Evolutionary conservation across 2,797 vertebrate genomes (phyloP), one percentile per base, ranked within the genome.

Genomic region (Pipistrellus kuhlii): DNA sequence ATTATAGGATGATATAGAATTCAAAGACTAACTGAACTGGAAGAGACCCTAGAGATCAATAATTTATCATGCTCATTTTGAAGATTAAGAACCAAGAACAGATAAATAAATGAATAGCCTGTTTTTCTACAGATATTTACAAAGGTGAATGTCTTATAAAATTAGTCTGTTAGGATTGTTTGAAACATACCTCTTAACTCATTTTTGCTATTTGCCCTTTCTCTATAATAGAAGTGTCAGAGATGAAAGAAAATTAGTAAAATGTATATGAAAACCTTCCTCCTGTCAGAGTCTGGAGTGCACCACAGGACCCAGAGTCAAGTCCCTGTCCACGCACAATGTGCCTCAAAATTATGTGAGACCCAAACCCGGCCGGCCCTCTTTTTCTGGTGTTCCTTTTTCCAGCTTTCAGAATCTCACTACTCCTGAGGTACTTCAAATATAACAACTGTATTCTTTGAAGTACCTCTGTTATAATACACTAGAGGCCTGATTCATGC

Each of bases 31-130:
- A 57, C 0, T 10, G 13, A 73, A 48, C 30, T 78, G n/a, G 27
- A 35, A 75, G 12, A 32, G 25, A 20, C 18, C 64, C 3, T n/a
- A 41, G 25, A 55, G 18, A 85, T 32, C 1, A 27, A 14, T 92
- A 86, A 81, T 91, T 81, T 5, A 62, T 25, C 41, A 66, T 85
- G 15, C 13, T 72, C n/a, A 59, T 91, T 93, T 93, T 68, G 30
- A 78, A 85, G 71, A 72, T 44, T 72, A 71, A 71, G 59, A 57
- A 85, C 10, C 32, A 89, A 64, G 23, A 59, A 30, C 53, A 78
- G 38, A 48, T 27, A 64, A 18, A 48, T 18, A 66, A 69, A 51
- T 41, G 48, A 69, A 2, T 91, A 71, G 35, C 35, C 30, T 30
- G 4, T 64, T 92, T 84, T 71, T 83, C 71, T 90, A 69, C 20